Conservation (phyloP, 2,888 invertebrate genomes). For the Latrodectus elegans region DNA sequence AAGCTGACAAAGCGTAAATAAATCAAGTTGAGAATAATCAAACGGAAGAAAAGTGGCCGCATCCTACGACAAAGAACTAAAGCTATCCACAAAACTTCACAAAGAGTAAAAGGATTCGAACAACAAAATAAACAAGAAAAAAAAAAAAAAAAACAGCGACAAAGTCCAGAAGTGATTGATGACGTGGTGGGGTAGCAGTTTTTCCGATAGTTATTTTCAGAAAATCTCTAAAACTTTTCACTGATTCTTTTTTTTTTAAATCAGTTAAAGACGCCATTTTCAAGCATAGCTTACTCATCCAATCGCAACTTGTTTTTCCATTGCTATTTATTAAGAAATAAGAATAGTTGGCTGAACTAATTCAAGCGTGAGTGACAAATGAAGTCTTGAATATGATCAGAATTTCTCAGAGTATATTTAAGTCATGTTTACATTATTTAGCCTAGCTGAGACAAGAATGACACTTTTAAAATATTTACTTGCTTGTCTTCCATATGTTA, state of each 20-base stretch:
- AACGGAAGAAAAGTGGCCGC: not conserved
- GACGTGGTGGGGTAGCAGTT: slow-evolving; percentile 38
- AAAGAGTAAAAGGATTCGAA: not conserved
- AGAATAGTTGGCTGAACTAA: not conserved
- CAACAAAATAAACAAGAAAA: slow-evolving; percentile 42
- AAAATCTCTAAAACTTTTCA: slow-evolving; percentile 30
- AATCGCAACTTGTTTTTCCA: not conserved
- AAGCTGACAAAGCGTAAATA: not conserved
- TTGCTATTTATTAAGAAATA: not conserved
- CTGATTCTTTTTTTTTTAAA: slow-evolving; percentile 24
- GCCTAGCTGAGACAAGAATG: too few species aligned
- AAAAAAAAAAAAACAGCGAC: slow-evolving; percentile 38
- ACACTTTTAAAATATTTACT: too few species aligned
- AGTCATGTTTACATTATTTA: too few species aligned
- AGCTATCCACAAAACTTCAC: not conserved
- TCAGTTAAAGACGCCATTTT: not conserved
- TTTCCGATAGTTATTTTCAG: slow-evolving; percentile 55
- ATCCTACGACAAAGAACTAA: not conserved
- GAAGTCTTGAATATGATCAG: slow-evolving; percentile 27
- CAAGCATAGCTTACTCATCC: not conserved
- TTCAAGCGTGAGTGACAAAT: slow-evolving; percentile 44
- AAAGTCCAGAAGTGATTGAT: slow-evolving; percentile 47
- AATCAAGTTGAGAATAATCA: not conserved
- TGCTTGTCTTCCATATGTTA: too few species aligned
- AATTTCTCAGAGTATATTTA: slow-evolving; percentile 4